Percentiles rank a stretch among this genome's conserved stretches.
Conservation (phyloP, 2,797 vertebrate genomes). For the Rachycentron canadum region DNA sequence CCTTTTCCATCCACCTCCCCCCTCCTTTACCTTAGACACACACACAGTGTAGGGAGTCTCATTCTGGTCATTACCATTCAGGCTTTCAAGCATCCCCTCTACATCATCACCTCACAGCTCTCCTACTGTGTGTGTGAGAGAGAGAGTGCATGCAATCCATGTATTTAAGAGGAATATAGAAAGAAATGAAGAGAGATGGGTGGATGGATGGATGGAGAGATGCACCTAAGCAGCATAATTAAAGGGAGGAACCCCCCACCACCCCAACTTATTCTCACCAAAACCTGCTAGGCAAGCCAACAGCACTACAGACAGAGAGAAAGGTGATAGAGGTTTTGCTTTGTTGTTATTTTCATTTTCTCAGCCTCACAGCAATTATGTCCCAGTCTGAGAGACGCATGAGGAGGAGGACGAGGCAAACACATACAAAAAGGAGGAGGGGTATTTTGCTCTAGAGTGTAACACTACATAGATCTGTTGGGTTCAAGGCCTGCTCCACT, state of each 20-base stretch:
- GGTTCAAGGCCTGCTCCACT: conserved; percentile 49
- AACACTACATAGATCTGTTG: conserved; percentile 25
- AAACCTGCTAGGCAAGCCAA: conserved; percentile 51
- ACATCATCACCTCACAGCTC: conserved; percentile 50
- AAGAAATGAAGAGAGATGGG: conserved; percentile 38
- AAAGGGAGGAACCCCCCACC: conserved; percentile 51
- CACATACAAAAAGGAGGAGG: conserved; percentile 41
- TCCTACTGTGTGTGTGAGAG: conserved; percentile 15
- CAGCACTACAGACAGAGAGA: conserved; percentile 5
- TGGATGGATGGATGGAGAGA: conserved; percentile 45
- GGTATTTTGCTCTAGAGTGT: conserved; percentile 34
- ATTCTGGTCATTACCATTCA: conserved; percentile 70
- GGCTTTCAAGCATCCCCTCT: conserved; percentile 54
- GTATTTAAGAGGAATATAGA: conserved; percentile 44
- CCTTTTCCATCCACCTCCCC: conserved; percentile 31
- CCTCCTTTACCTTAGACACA: conserved; percentile 42
- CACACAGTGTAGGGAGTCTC: conserved; percentile 50
- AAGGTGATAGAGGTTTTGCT: conserved; percentile 51
- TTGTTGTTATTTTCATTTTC: conserved; percentile 74
- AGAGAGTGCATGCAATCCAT: conserved; percentile 9
- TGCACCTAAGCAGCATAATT: conserved; percentile 67
- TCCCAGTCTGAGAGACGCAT: conserved; percentile 41
- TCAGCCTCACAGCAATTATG: conserved; percentile 67
- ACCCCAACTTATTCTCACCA: conserved; percentile 6
- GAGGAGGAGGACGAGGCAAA: conserved; percentile 31